These are phyloP conservation scores for Drosophila antonietae DNA, from an alignment of 2,888 invertebrate species.

Conservation along the genomic window DNA sequence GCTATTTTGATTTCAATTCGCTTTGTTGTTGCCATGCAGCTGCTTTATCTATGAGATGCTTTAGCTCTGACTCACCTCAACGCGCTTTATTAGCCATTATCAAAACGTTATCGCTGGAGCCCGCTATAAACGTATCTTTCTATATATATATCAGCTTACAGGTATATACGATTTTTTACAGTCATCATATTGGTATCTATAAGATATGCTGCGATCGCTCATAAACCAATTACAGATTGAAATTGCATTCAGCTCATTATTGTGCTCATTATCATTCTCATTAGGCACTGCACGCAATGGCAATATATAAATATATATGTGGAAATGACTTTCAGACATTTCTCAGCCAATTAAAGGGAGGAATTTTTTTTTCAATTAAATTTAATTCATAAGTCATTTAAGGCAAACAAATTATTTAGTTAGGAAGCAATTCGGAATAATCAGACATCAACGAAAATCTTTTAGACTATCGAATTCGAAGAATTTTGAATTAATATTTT, in stretches of 20 bases:
- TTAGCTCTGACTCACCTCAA: constrained; percentile 56
- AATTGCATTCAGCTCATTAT: constrained; percentile 35
- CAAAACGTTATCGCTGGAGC: constrained; percentile 27
- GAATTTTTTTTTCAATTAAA: constrained; percentile 2
- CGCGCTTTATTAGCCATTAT: constrained; percentile 23
- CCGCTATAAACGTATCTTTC: constrained; percentile 19
- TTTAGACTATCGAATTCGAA: background rate
- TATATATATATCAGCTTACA: background rate
- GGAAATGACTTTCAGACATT: constrained; percentile 19
- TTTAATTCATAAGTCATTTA: constrained; percentile 22
- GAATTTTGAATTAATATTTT: background rate
- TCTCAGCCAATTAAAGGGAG: constrained; percentile 23
- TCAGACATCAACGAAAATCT: background rate
- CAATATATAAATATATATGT: constrained; percentile 4
- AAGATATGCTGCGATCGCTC: constrained; percentile 18
- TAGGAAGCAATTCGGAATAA: constrained; percentile 6
- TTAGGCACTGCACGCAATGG: constrained; percentile 31
- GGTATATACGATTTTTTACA: background rate
- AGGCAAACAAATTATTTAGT: background rate
- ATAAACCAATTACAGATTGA: constrained; percentile 15
- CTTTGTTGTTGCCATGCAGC: constrained; percentile 63
- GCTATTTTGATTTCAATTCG: constrained; percentile 69
- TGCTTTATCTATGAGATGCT: constrained; percentile 76
- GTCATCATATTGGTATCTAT: constrained; percentile 4
- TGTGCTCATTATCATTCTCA: constrained; percentile 16